Evolutionary conservation across 2,888 invertebrate species (phyloP).

Genomic region (Globia sparganii): DNA sequence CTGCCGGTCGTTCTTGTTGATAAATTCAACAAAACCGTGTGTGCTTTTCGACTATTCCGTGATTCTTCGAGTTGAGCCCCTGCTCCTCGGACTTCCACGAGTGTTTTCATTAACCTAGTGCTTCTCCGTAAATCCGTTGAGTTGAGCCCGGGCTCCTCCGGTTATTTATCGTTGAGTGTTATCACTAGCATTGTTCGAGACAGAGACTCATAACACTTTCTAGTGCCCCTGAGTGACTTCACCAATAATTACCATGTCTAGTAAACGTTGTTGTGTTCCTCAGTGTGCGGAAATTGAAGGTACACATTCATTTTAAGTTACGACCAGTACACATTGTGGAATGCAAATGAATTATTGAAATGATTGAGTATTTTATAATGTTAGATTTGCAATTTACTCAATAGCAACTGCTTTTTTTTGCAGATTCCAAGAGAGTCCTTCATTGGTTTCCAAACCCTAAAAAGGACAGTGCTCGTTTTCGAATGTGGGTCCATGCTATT

Average conservation of each 20-base stretch:
- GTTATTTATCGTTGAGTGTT: slow-evolving; percentile 9
- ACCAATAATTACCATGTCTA: slow-evolving; percentile 7
- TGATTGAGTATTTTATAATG: neutral
- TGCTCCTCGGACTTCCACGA: neutral
- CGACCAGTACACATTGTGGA: too few species aligned
- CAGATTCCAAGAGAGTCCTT: neutral
- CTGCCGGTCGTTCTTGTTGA: neutral
- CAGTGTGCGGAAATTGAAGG: neutral
- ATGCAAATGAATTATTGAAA: too few species aligned
- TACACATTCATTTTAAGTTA: neutral
- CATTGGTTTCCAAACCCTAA: slow-evolving; percentile 4
- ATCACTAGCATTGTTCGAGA: slow-evolving; percentile 1
- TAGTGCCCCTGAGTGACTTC: neutral
- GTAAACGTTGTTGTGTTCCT: slow-evolving; percentile 25
- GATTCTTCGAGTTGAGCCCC: neutral
- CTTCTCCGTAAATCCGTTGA: slow-evolving; percentile 5
- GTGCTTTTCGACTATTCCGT: neutral
- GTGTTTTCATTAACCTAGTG: slow-evolving; percentile 11
- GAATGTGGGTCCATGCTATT: neutral
- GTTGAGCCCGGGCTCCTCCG: slow-evolving; percentile 5
- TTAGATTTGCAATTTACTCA: neutral
- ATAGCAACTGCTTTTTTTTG: neutral
- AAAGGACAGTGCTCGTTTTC: neutral
- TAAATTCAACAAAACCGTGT: neutral
- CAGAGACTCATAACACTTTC: neutral